Conservation (phyloP, 2,888 invertebrate species). For the Cataglyphis rosenhaueri region DNA sequence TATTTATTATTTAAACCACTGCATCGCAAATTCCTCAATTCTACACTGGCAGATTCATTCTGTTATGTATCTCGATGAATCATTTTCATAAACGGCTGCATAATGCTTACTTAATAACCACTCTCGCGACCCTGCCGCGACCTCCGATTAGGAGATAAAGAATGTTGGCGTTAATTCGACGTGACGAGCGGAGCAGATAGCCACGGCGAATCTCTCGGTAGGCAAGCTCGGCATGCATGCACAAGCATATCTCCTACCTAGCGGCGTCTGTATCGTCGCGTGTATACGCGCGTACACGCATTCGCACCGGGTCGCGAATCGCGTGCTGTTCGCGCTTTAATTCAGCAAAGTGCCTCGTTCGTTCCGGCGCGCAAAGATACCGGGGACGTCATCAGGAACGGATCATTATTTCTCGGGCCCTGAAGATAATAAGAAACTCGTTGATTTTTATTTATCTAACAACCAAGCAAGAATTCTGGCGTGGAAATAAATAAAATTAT, state of each 20-base stretch:
- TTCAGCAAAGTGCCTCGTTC: constrained; percentile 79
- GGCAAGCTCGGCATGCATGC: constrained; percentile 42
- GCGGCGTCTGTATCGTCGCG: constrained; percentile 45
- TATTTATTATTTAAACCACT: not conserved
- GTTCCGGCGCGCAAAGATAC: constrained; percentile 71
- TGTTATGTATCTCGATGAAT: not conserved
- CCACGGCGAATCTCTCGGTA: constrained; percentile 54
- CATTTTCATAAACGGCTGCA: constrained; percentile 28
- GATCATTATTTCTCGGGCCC: not conserved
- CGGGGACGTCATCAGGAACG: constrained; percentile 42
- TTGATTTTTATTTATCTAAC: not conserved
- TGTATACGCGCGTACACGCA: constrained; percentile 52
- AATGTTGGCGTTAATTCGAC: constrained; percentile 65
- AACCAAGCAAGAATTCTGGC: not conserved
- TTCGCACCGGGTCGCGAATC: constrained; percentile 66
- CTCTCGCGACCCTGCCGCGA: constrained; percentile 32
- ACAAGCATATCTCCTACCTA: constrained; percentile 35
- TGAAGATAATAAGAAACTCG: not conserved
- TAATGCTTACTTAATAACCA: constrained; percentile 30
- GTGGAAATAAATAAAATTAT: not conserved
- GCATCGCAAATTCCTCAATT: not conserved
- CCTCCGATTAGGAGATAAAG: constrained; percentile 68
- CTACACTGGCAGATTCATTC: not conserved
- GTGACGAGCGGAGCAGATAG: constrained; percentile 53
- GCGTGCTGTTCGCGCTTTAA: constrained; percentile 80